A percentile compares a stretch with the other conserved stretches of the same genome.
Evolutionary conservation across 2,113 vertebrate species (phyloP).

Genomic region (Limnothrissa miodon): DNA sequence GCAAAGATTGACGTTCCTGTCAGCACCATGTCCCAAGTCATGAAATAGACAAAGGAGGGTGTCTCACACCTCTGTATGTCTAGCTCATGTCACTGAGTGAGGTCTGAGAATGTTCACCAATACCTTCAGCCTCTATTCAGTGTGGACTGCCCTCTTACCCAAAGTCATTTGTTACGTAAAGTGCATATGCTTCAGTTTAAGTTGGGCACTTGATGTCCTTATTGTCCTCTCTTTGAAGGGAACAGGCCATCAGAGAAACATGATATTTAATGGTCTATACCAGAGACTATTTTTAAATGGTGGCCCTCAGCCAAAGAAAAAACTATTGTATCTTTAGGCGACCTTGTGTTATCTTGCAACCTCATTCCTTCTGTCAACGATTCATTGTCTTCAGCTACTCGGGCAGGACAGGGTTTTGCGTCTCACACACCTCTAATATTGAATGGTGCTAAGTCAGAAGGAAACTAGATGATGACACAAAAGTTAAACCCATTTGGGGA

Average conservation of each 20-base stretch:
- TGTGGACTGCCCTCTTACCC: neutral
- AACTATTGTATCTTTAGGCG: neutral
- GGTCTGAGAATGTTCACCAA: neutral
- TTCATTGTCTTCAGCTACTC: neutral
- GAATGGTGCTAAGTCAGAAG: neutral
- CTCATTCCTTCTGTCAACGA: neutral
- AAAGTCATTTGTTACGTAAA: neutral
- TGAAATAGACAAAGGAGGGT: neutral
- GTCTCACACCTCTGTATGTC: neutral
- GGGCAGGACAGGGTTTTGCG: neutral
- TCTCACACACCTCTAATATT: neutral
- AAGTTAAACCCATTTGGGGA: no score
- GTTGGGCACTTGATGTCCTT: neutral
- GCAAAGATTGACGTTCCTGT: neutral
- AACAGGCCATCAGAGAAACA: neutral
- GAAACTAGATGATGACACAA: neutral
- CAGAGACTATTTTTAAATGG: slow-evolving; percentile 17
- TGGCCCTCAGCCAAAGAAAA: neutral
- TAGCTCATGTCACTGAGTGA: neutral
- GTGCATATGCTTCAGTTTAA: neutral
- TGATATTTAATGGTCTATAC: slow-evolving; percentile 13
- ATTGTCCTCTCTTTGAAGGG: neutral
- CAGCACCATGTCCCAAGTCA: neutral
- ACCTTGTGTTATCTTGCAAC: neutral
- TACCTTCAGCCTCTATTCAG: neutral